phyloP scores from a whole-genome alignment of 2,797 vertebrate species.

The Pseudotriccus pelzelni region DNA sequence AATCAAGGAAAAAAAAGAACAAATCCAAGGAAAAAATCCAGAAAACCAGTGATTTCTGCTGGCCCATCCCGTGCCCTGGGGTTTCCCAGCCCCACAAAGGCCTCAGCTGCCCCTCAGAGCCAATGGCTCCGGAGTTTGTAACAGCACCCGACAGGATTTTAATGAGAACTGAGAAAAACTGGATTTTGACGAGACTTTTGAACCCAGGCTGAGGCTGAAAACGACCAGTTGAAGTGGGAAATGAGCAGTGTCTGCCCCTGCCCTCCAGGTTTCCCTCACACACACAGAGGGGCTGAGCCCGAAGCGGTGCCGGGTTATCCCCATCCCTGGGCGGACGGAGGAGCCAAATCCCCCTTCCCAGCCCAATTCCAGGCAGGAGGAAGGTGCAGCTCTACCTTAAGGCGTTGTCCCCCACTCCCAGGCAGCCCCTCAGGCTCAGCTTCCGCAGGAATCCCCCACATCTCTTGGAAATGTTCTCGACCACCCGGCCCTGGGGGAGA shows the following conservation, averaged over 20 bases:
- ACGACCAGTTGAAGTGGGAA: no score
- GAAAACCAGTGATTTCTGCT: neutral
- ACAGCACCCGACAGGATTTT: neutral
- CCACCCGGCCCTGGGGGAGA: slow-evolving; percentile 87
- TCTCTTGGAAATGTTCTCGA: slow-evolving; percentile 97
- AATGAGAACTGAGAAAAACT: neutral
- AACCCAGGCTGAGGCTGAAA: neutral
- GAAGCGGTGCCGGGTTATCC: neutral
- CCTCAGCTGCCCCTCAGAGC: no score
- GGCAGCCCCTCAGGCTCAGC: slow-evolving; percentile 92
- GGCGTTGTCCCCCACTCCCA: slow-evolving; percentile 93
- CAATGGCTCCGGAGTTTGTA: no score
- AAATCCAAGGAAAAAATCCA: neutral
- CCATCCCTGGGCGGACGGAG: neutral
- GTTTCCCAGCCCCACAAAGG: neutral
- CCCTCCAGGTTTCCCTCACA: neutral
- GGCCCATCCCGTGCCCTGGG: neutral
- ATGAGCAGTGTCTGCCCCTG: neutral
- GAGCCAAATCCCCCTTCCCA: neutral
- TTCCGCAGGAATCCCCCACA: slow-evolving; percentile 96
- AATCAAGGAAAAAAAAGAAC: neutral
- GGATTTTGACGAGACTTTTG: neutral
- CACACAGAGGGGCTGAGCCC: neutral
- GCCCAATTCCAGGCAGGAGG: accelerated
- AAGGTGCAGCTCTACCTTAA: slow-evolving; percentile 79